Evolutionary conservation across 2,888 invertebrate species (phyloP).

Genomic region (Papilio gigon): DNA sequence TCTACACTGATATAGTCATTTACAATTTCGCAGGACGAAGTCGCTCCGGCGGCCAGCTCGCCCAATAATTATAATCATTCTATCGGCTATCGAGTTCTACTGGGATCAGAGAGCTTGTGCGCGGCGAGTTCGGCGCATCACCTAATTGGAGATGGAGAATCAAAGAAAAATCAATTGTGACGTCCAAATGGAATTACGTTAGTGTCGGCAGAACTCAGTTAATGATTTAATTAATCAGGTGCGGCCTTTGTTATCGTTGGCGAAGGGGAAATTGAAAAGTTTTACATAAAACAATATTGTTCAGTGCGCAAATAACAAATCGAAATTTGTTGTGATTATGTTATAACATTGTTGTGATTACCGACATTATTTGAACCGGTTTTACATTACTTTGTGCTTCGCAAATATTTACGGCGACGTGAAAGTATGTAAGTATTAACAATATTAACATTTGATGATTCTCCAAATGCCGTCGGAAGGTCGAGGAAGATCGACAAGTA

Average conservation of each 20-base stretch:
- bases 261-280: slow-evolving; percentile 5
- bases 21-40: no score
- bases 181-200: neutral
- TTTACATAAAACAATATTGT: slow-evolving; percentile 11
- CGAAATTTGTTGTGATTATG: slow-evolving; percentile 5
- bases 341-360: neutral
- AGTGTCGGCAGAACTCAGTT: neutral
- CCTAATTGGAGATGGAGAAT: neutral
- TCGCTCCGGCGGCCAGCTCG: no score
- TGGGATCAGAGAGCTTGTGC: neutral
- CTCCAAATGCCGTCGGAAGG: neutral
- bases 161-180: slow-evolving; percentile 36
- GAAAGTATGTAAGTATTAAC: neutral
- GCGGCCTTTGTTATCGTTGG: slow-evolving; percentile 30
- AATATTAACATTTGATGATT: neutral
- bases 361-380: neutral
- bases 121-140: neutral
- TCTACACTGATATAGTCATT: no score
- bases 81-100: neutral
- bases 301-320: slow-evolving; percentile 9
- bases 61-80: no score
- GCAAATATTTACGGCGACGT: neutral
- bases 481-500: slow-evolving; percentile 9
- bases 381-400: neutral
- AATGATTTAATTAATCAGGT: slow-evolving; percentile 25